phyloP scores from a whole-genome alignment of 2,113 vertebrate species.

The Gobio gobio region DNA sequence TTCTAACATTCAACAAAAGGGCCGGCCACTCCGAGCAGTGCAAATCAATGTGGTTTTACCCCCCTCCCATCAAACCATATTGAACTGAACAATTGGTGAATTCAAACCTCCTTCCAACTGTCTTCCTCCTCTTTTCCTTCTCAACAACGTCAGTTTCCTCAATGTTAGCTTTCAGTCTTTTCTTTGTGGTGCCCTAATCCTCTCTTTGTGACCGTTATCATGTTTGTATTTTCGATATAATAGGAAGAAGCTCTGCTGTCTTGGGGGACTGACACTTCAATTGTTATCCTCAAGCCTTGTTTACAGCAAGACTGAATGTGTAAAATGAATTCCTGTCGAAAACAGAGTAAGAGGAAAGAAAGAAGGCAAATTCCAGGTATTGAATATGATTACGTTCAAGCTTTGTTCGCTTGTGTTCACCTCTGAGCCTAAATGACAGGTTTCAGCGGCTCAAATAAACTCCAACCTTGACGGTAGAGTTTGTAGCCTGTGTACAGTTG shows the following conservation, averaged over 20 bases:
- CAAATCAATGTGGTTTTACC: constrained; percentile 55
- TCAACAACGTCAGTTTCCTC: constrained; percentile 63
- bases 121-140: constrained; percentile 57
- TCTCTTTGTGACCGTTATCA: constrained; percentile 74
- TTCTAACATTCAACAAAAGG: constrained; percentile 18
- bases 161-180: constrained; percentile 64
- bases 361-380: constrained; percentile 53
- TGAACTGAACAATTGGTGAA: constrained; percentile 60
- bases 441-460: neutral
- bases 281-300: constrained; percentile 71
- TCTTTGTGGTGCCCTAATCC: constrained; percentile 72
- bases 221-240: constrained; percentile 79
- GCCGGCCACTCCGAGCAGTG: constrained; percentile 18
- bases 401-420: constrained; percentile 20
- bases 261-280: constrained; percentile 73
- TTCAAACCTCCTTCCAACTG: constrained; percentile 59
- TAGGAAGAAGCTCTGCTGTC: constrained; percentile 73
- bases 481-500: too few relatives aligned
- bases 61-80: constrained; percentile 54
- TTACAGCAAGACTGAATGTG: constrained; percentile 64
- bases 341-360: constrained; percentile 60
- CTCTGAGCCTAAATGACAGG: constrained; percentile 27
- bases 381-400: constrained; percentile 27
- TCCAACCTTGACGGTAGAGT: too few relatives aligned
- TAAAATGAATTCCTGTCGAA: constrained; percentile 65